Conservation (phyloP, 2,888 invertebrate genomes). For the Macrosiphum euphorbiae region DNA sequence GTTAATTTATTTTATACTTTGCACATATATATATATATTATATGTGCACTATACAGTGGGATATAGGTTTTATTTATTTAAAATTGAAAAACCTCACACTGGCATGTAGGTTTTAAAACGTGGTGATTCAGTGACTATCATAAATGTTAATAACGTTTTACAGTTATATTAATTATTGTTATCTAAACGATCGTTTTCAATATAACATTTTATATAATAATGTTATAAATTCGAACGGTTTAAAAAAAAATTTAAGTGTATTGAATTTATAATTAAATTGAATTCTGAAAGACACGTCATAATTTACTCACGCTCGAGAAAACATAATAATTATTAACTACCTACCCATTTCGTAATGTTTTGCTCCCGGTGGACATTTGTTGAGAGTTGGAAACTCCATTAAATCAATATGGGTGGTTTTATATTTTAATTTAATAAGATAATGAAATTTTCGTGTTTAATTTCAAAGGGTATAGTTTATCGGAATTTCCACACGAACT, state of each 20-base stretch:
- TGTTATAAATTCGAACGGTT: not conserved
- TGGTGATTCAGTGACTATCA: not conserved
- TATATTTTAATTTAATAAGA: constrained; percentile 21
- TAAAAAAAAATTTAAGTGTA: not conserved
- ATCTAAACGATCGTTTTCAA: not conserved
- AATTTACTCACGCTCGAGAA: not conserved
- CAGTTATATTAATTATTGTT: not conserved
- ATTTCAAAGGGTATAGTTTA: constrained; percentile 35
- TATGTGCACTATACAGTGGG: not conserved
- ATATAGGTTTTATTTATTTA: not conserved
- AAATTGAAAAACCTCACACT: not conserved
- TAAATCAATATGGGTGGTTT: not conserved
- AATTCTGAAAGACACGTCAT: not conserved
- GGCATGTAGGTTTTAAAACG: not conserved
- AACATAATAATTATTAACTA: not conserved
- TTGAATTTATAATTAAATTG: constrained; percentile 19
- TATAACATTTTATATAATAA: not conserved
- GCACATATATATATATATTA: too few species aligned
- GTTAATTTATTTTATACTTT: not conserved
- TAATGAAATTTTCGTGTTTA: constrained; percentile 32
- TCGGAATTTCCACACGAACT: constrained; percentile 37
- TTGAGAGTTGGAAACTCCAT: not conserved
- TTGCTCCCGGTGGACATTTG: not conserved
- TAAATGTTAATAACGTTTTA: not conserved
- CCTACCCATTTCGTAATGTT: not conserved